Base-by-base conservation (phyloP, 2,797 vertebrate genomes). In the Spondyliosoma cantharus region DNA sequence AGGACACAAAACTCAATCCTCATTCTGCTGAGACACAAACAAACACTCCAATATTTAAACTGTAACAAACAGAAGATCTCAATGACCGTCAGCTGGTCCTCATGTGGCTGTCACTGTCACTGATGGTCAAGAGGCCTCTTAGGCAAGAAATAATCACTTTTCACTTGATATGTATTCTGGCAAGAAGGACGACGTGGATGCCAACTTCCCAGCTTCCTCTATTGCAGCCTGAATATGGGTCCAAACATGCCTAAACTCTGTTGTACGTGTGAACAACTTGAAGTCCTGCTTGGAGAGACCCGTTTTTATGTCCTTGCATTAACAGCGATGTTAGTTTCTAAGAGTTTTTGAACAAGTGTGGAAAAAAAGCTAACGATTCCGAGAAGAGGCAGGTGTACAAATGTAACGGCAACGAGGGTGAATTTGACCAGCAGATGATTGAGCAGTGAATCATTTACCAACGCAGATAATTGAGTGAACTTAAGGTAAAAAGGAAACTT, bases 41-140 rank as follows among this genome's bases (percentile, higher is more conserved):
- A 60, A 60, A 61, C 52, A 62, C 42, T 42, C 15, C 59, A 76
- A 85, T 71, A n/a, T 15, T 78, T 86, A 77, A 66, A 71, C 54
- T 49, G 68, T 83, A 61, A 76, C 72, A 63, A 78, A 56, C 1
- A 43, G 2, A 76, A 42, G 53, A 58, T 20, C 78, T 93, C 37
- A 95, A 95, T 95, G 89, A 92, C 89, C 87, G 86, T 97, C 96
- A 97, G 96, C 96, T 96, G 96, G 90, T 93, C 57, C 93, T 97
- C 96, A 95, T 96, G 95, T 94, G 96, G 88, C 85, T 78, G 71
- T 71, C 49, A 81, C 80, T 82, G 75, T 71, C 49, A 81, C 80
- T 82, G 75, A 53, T 0, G 79, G 91, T 95, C 95, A 96, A 93
- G 85, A 93, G 95, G 95, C 93, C 89, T 25, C 2, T 68, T 1